These are phyloP conservation scores for Poecilia gillii DNA, from an alignment of 2,797 vertebrate species.

Conservation along the genomic window DNA sequence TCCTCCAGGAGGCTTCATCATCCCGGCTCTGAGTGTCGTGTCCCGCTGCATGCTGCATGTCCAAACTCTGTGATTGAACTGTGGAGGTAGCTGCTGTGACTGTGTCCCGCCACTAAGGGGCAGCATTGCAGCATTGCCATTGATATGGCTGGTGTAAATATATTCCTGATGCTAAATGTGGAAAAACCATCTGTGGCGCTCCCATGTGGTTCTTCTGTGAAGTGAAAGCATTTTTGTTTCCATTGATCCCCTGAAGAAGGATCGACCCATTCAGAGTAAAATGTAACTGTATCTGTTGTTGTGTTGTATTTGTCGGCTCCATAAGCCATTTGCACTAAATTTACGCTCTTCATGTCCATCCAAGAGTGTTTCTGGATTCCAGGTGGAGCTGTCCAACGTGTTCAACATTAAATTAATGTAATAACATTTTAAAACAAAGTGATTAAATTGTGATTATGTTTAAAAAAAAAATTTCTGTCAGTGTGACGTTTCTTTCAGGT, in stretches of 20 bases:
- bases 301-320: slow-evolving; percentile 18
- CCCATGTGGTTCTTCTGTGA: not conserved
- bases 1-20: not conserved
- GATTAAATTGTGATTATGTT: slow-evolving; percentile 8
- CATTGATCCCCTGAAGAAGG: not conserved
- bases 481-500: not conserved
- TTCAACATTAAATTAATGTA: not conserved
- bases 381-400: not conserved
- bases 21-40: not conserved
- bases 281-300: slow-evolving; percentile 9
- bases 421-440: not conserved
- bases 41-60: not conserved
- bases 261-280: not conserved
- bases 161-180: slow-evolving; percentile 28
- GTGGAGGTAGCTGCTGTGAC: slow-evolving; percentile 30
- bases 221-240: not conserved
- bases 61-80: slow-evolving; percentile 19
- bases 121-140: slow-evolving; percentile 35
- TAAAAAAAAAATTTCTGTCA: not conserved
- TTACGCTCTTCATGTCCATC: slow-evolving; percentile 5
- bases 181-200: not conserved
- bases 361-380: not conserved
- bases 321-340: slow-evolving; percentile 43
- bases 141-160: slow-evolving; percentile 41
- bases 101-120: slow-evolving; percentile 51